phyloP scores from a whole-genome alignment of 2,797 vertebrate species.

The Xiphorhynchus erythropygius region DNA sequence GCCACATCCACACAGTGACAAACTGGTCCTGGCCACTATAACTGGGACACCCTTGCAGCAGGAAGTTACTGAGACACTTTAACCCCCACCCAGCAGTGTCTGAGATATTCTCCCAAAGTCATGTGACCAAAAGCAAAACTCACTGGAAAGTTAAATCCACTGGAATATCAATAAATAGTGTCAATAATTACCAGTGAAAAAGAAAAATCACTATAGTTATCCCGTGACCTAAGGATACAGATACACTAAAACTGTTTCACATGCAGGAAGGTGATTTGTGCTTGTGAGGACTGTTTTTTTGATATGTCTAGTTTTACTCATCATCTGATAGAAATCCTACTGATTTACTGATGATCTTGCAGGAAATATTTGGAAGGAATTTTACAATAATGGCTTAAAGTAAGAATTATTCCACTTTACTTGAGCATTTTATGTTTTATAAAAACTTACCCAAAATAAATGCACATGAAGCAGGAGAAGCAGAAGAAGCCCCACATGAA shows the following conservation, averaged over 20 bases:
- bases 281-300: neutral
- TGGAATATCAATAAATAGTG: neutral
- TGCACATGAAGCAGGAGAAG: neutral
- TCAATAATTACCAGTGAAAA: neutral
- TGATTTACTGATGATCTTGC: neutral
- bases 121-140: neutral
- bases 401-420: neutral
- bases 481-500: neutral
- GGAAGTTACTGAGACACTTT: neutral
- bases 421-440: neutral
- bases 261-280: neutral
- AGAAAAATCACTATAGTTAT: rapidly evolving
- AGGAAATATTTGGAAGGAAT: neutral
- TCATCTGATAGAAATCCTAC: neutral
- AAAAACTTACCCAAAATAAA: neutral
- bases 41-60: neutral
- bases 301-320: neutral
- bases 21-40: no score
- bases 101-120: neutral
- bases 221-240: neutral
- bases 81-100: neutral
- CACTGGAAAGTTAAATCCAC: neutral
- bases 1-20: no score
- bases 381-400: neutral
- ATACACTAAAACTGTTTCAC: neutral